Evolutionary conservation across 2,113 vertebrate genomes (phyloP).

Genomic region (Regulus satrapa): DNA sequence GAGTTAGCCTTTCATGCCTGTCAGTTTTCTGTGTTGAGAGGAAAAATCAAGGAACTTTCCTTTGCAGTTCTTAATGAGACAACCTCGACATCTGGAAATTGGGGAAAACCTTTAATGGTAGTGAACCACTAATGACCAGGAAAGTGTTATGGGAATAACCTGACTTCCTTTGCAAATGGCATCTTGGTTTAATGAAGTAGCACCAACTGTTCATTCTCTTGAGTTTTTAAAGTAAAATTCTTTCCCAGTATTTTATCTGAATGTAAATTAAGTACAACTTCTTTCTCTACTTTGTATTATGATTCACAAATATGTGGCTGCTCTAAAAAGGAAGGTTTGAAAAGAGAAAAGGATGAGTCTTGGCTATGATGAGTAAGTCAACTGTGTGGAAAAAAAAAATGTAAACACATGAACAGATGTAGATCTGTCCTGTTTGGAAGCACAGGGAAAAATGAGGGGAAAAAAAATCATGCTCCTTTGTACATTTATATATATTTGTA

Average conservation of each 20-base stretch:
- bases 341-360: background rate
- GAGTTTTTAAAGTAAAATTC: background rate
- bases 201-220: background rate
- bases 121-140: background rate
- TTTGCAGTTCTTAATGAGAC: background rate
- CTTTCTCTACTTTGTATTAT: background rate
- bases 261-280: background rate
- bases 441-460: background rate
- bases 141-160: background rate
- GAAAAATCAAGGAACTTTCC: background rate
- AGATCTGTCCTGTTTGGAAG: background rate
- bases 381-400: background rate
- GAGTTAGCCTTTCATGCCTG: background rate
- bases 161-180: background rate
- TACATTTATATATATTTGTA: accelerated
- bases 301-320: background rate
- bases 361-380: background rate
- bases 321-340: background rate
- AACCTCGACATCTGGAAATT: background rate
- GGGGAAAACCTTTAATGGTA: background rate
- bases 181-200: background rate
- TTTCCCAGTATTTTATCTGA: background rate
- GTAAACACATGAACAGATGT: background rate
- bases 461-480: background rate
- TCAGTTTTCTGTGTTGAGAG: background rate